Evolutionary conservation across 2,888 invertebrate genomes (phyloP), one percentile per base, ranked within the genome.

Genomic region (Drosophila vallismaia): DNA sequence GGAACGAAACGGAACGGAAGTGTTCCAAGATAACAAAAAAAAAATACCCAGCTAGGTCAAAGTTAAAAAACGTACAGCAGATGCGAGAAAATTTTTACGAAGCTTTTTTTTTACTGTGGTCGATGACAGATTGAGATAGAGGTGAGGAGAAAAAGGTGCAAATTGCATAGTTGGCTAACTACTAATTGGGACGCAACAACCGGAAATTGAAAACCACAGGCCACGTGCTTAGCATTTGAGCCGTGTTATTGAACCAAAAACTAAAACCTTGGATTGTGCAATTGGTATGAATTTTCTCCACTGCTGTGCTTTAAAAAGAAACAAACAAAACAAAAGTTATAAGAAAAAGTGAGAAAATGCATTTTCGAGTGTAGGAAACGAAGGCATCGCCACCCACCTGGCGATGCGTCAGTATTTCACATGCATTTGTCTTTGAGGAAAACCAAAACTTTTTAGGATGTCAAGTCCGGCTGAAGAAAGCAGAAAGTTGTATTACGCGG

Each of bases 221-320:
- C 38, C 40, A 51, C 46, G 71, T 71, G 74, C 72, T 52, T 75
- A 75, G 80, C 83, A 71, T 36, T 36, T n/a, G 36, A 38, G 40
- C 12, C 24, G 31, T 45, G 36, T 4, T 19, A 51, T 45, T 38
- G 44, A 66, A 67, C 12, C 26, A 52, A 40, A 52, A 63, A 54
- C 24, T 10, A 44, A 19, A 64, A 42, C 42, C 74, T 70, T 77
- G 80, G 84, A 88, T 80, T 59, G 84, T 88, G 88, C 86, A 86
- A 86, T 86, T 86, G 88, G 88, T 88, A 88, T 76, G 63, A 82
- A 86, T 86, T 88, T 86, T 88, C 86, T 82, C 88, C 88, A 54
- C 73, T 86, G 83, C 75, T 88, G 88, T 71, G 67, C 70, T 50
- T 42, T 55, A 75, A 58, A 67, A 60, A 66, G 51, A 55, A 42